Conservation (phyloP, 2,113 vertebrate genomes). For the Hippocampus barbouri region DNA sequence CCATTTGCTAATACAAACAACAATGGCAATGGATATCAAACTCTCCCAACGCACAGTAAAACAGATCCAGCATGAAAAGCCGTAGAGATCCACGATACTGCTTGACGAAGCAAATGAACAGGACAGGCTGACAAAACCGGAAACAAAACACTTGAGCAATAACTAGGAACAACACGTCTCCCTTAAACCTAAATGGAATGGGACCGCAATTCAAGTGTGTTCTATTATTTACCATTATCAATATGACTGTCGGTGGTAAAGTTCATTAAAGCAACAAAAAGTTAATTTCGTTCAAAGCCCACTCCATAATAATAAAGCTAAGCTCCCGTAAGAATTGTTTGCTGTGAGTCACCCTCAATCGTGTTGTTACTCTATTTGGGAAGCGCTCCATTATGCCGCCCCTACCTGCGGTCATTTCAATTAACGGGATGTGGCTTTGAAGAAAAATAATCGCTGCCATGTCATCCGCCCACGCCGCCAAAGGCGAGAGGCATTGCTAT, state of each 20-base stretch:
- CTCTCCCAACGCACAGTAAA: too few relatives aligned
- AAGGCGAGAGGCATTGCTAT: conserved; percentile 43
- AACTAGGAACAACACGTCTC: background rate
- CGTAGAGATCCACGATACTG: background rate
- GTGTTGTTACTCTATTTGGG: conserved; percentile 27
- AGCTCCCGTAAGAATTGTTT: background rate
- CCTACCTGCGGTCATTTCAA: conserved; percentile 44
- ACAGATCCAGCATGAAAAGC: background rate
- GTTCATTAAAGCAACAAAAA: background rate
- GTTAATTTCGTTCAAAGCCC: background rate
- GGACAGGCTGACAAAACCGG: background rate
- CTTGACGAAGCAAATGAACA: background rate
- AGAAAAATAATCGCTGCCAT: conserved; percentile 53
- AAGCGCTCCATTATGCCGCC: conserved; percentile 27
- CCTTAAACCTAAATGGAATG: background rate
- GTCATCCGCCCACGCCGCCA: conserved; percentile 57
- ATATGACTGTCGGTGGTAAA: background rate
- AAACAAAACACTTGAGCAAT: background rate
- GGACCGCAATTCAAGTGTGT: background rate
- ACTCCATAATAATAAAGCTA: background rate
- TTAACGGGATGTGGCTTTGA: conserved; percentile 45
- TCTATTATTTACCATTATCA: background rate
- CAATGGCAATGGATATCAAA: background rate
- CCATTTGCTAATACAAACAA: background rate
- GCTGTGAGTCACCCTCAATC: conserved; percentile 21